Evolutionary conservation across 2,888 invertebrate species (phyloP), one percentile per base, ranked within the genome.

Genomic region (Platycheirus rosarum): DNA sequence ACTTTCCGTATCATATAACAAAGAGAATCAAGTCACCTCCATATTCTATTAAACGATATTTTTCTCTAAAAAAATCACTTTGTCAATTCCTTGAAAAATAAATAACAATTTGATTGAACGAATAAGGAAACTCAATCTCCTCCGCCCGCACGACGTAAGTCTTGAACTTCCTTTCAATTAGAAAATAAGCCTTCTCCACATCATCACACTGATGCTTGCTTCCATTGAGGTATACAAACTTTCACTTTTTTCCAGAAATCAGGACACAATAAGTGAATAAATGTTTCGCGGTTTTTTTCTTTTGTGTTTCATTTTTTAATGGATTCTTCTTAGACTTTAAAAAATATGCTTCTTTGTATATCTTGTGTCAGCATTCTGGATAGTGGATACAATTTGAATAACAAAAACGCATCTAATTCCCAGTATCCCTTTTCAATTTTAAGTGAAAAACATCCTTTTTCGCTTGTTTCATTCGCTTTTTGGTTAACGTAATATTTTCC

Each of bases 381-480:
- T n/a, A n/a, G n/a, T n/a, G 29, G 3, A 44, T 18, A 60, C 16
- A 44, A 62, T 76, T 62, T 60, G 70, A 76, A 66, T 62, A 77
- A 37, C 20, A 60, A 70, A 40, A 63, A 35, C 18, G 40, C 66
- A 60, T 60, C 42, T 74, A 68, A 79, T 79, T 77, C 80, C 80
- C 66, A 48, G 76, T 77, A 82, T 76, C 76, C 76, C 53, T 82
- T 82, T 82, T 82, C 80, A 82, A 77, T 80, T 80, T 76, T 6
- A 74, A 37, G 37, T 16, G 8, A 57, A 80, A 70, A 63, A 26
- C 26, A 18, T 35, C 26, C 32, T 37, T 13, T 20, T 35, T 53
- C 16, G 32, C 6, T 32, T 26, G 44, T 14, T 71, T 48, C 46
- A 16, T 44, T 60, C 5, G 2, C 16, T 7, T 66, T 35, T 63